Base-by-base conservation (phyloP, 2,888 invertebrate species). In the Sphaerophoria taeniata region DNA sequence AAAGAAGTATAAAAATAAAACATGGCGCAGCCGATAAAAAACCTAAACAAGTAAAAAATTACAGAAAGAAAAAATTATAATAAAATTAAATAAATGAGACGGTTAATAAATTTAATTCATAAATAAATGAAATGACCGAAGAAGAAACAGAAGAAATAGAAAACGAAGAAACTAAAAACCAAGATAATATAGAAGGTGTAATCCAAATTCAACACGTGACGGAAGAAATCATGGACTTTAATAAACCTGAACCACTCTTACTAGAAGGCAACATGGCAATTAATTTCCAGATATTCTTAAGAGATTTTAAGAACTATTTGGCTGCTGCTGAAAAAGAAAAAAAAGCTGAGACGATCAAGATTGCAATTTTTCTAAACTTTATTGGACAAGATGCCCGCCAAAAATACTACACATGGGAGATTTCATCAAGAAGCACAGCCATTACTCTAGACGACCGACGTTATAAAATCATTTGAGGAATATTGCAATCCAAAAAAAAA, bases 401-500 rank as follows among this genome's bases (percentile, higher is more conserved):
- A 69, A 53, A 55, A 55, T 69, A 53, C 14, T 55, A 43, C 33
- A 69, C 55, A 14, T 71, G 45, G 70, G 70, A 56, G 34, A 55
- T 55, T 34, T 55, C 55, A 55, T 34, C 55, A 55, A 55, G 24
- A 55, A 55, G n/a, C 33, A 55, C 34, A 24, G 24, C 24, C 33
- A 33, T 2, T 34, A 24, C 34, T 55, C 55, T 55, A 2, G 55
- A 33, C 12, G 34, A 33, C 9, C 12, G 34, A 33, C 9, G 55
- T 34, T 2, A 55, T 55, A 16, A 33, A 55, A 33, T 12, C 55
- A 34, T 58, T 71, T 33, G 31, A 61, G 14, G 36, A 11, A 9
- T 73, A 73, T 12, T 73, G 73, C 16, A 73, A 73, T 53, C 55
- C 60, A 4, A 72, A 73, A 43, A 72, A 61, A 49, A 63, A 73